A percentile compares a stretch with the other conserved stretches of the same genome.
These are phyloP conservation scores for Semotilus atromaculatus DNA, from an alignment of 2,797 vertebrate genomes.

Conservation along the genomic window DNA sequence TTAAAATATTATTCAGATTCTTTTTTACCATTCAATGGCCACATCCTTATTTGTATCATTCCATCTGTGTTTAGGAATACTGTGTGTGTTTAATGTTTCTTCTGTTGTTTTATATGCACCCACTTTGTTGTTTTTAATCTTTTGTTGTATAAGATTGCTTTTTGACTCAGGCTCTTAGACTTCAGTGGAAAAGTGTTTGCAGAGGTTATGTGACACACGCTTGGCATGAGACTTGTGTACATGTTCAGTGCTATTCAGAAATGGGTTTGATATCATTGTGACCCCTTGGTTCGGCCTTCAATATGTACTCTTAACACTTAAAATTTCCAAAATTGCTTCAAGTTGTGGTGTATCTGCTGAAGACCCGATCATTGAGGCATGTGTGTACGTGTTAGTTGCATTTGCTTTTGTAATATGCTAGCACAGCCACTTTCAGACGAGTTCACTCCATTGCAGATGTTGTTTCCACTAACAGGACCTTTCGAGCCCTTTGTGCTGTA, in stretches of 20 bases:
- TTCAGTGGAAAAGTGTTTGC: conserved; percentile 44
- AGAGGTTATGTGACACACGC: not conserved
- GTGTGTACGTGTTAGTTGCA: not conserved
- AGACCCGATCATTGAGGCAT: not conserved
- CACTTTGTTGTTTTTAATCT: conserved; percentile 12
- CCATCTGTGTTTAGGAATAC: not conserved
- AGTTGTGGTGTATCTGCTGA: conserved; percentile 34
- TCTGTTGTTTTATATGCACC: conserved; percentile 17
- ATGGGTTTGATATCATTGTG: not conserved
- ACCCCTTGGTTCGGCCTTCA: conserved; percentile 30
- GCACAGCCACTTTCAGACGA: conserved; percentile 30
- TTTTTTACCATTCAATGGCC: not conserved
- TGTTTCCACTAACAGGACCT: conserved; percentile 68
- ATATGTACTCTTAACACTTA: not conserved
- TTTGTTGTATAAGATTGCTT: conserved; percentile 8
- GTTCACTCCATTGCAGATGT: conserved; percentile 60
- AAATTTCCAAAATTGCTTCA: conserved; percentile 32
- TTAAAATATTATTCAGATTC: not conserved
- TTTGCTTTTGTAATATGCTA: conserved; percentile 20
- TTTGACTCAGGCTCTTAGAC: conserved; percentile 30
- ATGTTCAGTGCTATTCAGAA: not conserved
- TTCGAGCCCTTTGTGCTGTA: conserved; percentile 51
- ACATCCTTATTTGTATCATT: conserved; percentile 37
- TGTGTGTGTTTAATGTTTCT: not conserved
- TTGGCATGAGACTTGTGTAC: not conserved